These are phyloP conservation scores for Aricia artaxerxes DNA, from an alignment of 2,888 invertebrate species.

Conservation along the genomic window DNA sequence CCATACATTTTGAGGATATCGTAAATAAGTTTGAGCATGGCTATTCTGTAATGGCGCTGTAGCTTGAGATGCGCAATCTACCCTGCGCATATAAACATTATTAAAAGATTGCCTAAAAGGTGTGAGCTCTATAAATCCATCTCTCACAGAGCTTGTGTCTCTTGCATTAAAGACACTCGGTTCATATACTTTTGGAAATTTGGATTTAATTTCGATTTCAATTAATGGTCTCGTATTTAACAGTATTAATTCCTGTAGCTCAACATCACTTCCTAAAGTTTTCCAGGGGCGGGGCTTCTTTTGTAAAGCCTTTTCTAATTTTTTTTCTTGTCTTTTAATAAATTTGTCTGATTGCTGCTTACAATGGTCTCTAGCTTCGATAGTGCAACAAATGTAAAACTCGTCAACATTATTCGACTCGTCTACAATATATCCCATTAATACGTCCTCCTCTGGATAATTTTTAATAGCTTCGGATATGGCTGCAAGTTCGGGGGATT, in stretches of 20 bases:
- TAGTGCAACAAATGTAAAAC: conserved; percentile 84
- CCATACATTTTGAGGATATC: conserved; percentile 85
- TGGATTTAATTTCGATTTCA: conserved; percentile 84
- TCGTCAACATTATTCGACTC: conserved; percentile 82
- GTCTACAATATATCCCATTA: conserved; percentile 85
- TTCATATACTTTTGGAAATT: conserved; percentile 77
- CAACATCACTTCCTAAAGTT: conserved; percentile 83
- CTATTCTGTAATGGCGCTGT: conserved; percentile 68
- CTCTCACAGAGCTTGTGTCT: conserved; percentile 79
- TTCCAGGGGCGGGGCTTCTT: conserved; percentile 81
- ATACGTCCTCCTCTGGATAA: conserved; percentile 65
- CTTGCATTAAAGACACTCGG: conserved; percentile 76
- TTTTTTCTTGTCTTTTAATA: conserved; percentile 80
- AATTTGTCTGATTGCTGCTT: conserved; percentile 73
- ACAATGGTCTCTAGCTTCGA: conserved; percentile 77
- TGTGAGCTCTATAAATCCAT: conserved; percentile 85
- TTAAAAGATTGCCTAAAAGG: conserved; percentile 79
- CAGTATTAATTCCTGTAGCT: conserved; percentile 79
- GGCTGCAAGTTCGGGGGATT: conserved; percentile 67
- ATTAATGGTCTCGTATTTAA: conserved; percentile 80
- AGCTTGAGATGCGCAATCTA: conserved; percentile 81
- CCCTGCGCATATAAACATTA: conserved; percentile 78
- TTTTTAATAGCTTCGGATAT: conserved; percentile 63
- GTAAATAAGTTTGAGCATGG: conserved; percentile 84
- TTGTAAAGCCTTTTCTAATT: conserved; percentile 78